Percentiles rank a stretch among this genome's conserved stretches.
These are phyloP conservation scores for Astyanax mexicanus DNA, from an alignment of 2,797 vertebrate species.

Conservation along the genomic window DNA sequence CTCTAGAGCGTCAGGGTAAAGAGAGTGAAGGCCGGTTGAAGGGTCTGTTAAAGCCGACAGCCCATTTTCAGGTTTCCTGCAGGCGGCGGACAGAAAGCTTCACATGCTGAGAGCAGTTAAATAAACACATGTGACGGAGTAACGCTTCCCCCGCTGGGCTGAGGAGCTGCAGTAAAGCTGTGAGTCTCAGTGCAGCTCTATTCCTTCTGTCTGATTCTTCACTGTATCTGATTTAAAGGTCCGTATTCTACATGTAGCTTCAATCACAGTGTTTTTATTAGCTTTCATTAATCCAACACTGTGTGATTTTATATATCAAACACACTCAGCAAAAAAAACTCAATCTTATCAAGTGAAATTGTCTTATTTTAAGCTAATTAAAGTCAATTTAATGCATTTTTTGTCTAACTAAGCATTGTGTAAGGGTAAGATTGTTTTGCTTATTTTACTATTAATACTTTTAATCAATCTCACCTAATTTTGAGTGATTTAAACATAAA, in stretches of 20 bases:
- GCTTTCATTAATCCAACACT: not conserved
- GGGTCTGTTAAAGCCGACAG: constrained; percentile 7
- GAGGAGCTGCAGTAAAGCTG: constrained; percentile 47
- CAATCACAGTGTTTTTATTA: too few relatives aligned
- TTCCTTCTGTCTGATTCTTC: constrained; percentile 29
- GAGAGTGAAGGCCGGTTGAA: constrained; percentile 1
- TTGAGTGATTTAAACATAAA: too few relatives aligned
- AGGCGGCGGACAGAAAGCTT: constrained; percentile 1
- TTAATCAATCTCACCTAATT: too few relatives aligned
- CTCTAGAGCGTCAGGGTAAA: constrained; percentile 9
- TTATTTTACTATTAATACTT: too few relatives aligned
- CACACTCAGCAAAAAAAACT: too few relatives aligned
- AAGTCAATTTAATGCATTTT: too few relatives aligned
- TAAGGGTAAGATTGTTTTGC: too few relatives aligned
- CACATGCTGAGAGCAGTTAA: not conserved
- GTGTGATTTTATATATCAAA: not conserved
- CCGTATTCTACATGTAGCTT: not conserved
- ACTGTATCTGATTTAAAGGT: constrained; percentile 28
- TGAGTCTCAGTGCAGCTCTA: constrained; percentile 65
- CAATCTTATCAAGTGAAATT: too few relatives aligned
- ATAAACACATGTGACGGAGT: constrained; percentile 45
- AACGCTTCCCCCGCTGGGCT: constrained; percentile 46
- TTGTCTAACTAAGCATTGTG: too few relatives aligned
- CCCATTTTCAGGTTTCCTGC: not conserved
- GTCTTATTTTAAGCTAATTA: too few relatives aligned